Conservation (phyloP, 2,888 invertebrate species). For the Drosophila demipolita region DNA sequence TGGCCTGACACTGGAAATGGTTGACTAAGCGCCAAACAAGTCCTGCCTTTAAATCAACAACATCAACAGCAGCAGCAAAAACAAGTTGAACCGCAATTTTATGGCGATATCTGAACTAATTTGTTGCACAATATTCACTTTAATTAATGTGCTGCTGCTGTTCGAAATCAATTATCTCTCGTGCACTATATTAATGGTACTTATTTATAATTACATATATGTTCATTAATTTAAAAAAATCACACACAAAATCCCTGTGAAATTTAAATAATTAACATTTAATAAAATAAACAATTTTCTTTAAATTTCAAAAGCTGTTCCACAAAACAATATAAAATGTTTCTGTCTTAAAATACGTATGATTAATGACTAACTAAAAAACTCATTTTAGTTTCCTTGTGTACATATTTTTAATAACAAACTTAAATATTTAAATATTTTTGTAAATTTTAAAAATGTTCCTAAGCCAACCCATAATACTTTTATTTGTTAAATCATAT, state of each 20-base stretch:
- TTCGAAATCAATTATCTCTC: neutral
- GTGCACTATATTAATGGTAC: neutral
- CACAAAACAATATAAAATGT: too few species aligned
- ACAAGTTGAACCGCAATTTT: slow-evolving; percentile 9
- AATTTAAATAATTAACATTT: neutral
- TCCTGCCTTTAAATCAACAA: slow-evolving; percentile 28
- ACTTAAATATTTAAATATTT: too few species aligned
- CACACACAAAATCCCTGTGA: neutral
- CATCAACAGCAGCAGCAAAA: neutral
- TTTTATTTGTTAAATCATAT: neutral
- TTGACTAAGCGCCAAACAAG: slow-evolving; percentile 49
- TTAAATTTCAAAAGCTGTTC: neutral
- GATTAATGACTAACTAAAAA: neutral
- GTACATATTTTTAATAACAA: too few species aligned
- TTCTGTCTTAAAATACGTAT: too few species aligned
- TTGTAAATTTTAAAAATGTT: too few species aligned
- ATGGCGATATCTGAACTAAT: neutral
- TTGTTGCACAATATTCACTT: neutral
- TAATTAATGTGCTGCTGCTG: neutral
- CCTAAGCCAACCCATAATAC: too few species aligned
- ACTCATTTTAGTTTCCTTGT: too few species aligned
- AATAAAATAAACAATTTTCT: neutral
- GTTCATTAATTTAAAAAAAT: neutral
- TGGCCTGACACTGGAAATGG: slow-evolving; percentile 61
- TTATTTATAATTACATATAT: neutral